A percentile compares a stretch with the other conserved stretches of the same genome.
Evolutionary conservation across 2,113 vertebrate genomes (phyloP).

Genomic region (Myrmecobius fasciatus): DNA sequence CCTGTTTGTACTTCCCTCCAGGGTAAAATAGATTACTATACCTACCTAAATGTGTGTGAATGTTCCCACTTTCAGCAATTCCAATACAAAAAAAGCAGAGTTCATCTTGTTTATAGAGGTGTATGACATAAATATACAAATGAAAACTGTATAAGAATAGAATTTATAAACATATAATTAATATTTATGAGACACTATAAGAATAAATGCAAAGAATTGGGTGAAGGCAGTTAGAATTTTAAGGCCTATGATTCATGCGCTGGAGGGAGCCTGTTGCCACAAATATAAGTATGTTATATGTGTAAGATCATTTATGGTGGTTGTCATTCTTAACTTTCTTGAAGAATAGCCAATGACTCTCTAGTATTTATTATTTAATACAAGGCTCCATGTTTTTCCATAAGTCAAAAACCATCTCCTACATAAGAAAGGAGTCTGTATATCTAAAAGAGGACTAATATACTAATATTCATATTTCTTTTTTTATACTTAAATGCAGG

Average conservation of each 20-base stretch:
- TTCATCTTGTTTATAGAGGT: not conserved
- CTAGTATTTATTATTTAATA: not conserved
- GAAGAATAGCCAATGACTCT: conserved; percentile 18
- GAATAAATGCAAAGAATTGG: not conserved
- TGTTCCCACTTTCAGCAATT: no score
- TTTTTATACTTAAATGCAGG: conserved; percentile 83
- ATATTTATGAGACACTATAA: not conserved
- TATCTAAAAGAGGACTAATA: conserved; percentile 27
- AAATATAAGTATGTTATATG: not conserved
- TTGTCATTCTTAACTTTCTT: not conserved
- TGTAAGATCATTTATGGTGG: not conserved
- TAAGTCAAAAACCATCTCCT: not conserved
- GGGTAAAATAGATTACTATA: no score
- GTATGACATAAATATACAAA: not conserved
- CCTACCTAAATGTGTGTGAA: no score
- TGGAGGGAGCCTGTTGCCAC: not conserved
- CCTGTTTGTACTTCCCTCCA: no score
- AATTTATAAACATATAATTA: not conserved
- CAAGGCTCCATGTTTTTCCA: not conserved
- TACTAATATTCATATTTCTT: conserved; percentile 54
- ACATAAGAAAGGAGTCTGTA: conserved; percentile 33
- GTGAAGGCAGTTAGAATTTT: not conserved
- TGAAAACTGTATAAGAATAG: not conserved
- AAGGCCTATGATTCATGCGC: not conserved
- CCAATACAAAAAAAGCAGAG: not conserved